These are phyloP conservation scores for Galerucella calmariensis DNA, from an alignment of 2,888 invertebrate species.

Conservation along the genomic window DNA sequence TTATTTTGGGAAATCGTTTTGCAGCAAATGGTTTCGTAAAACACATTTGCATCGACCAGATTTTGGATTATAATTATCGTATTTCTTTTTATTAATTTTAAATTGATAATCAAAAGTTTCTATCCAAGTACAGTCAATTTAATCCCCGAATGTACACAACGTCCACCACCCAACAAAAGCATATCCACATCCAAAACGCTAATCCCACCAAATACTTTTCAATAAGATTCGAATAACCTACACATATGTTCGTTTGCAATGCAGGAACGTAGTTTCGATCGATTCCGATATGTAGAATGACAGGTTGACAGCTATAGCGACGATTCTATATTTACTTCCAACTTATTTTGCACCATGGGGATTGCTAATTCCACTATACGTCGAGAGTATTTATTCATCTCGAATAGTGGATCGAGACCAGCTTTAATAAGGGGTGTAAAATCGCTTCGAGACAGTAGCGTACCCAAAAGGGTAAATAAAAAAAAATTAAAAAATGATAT, in stretches of 20 bases:
- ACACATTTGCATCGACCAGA: too few species aligned
- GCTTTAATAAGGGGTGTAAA: slow-evolving; percentile 59
- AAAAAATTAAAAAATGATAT: too few species aligned
- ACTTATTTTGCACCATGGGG: slow-evolving; percentile 58
- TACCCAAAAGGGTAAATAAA: neutral
- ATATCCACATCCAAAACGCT: slow-evolving; percentile 50
- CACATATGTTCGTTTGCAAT: slow-evolving; percentile 65
- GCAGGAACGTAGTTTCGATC: slow-evolving; percentile 57
- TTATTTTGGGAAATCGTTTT: neutral
- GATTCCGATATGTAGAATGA: neutral
- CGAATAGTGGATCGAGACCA: slow-evolving; percentile 56
- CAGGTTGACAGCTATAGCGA: neutral
- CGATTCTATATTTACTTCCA: slow-evolving; percentile 56
- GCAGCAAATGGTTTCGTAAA: too few species aligned
- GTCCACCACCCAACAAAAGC: slow-evolving; percentile 32
- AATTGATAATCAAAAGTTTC: slow-evolving; percentile 22
- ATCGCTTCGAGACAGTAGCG: slow-evolving; percentile 47
- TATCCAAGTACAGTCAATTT: slow-evolving; percentile 56
- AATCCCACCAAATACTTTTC: slow-evolving; percentile 64
- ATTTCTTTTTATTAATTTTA: too few species aligned
- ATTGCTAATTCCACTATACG: slow-evolving; percentile 62
- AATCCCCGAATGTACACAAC: slow-evolving; percentile 48
- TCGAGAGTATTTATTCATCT: slow-evolving; percentile 63
- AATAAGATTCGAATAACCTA: slow-evolving; percentile 66
- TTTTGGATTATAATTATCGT: too few species aligned